A percentile compares a stretch with the other conserved stretches of the same genome.
phyloP scores from a whole-genome alignment of 1,140 invertebrate genomes.

The Orchesella cincta region DNA sequence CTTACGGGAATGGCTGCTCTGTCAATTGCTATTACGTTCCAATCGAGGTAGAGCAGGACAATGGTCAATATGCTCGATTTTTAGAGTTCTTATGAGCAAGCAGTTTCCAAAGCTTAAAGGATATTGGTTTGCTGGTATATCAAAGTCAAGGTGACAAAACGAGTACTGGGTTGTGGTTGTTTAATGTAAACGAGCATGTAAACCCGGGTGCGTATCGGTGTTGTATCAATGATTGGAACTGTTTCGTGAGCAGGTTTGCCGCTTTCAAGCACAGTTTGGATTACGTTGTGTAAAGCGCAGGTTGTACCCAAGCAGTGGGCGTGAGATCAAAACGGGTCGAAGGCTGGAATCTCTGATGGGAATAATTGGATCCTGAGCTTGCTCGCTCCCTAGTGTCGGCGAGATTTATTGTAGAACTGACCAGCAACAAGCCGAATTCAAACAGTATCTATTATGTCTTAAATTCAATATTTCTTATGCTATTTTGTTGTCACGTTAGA shows the following conservation, averaged over 20 bases:
- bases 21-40: slow-evolving; percentile 32
- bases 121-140: too few relatives aligned
- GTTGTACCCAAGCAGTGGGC: too few relatives aligned
- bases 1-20: slow-evolving; percentile 24
- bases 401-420: background rate
- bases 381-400: slow-evolving; percentile 37
- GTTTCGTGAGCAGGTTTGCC: too few relatives aligned
- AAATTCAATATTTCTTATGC: too few relatives aligned
- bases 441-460: slow-evolving; percentile 12
- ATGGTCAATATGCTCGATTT: background rate
- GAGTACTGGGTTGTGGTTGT: too few relatives aligned
- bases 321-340: slow-evolving; percentile 67
- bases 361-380: slow-evolving; percentile 66
- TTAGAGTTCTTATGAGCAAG: slow-evolving; percentile 5
- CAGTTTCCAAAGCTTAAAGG: background rate
- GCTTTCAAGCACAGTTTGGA: too few relatives aligned
- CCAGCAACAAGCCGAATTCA: background rate
- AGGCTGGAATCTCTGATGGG: slow-evolving; percentile 72
- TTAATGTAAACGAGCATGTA: too few relatives aligned
- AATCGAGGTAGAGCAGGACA: slow-evolving; percentile 35
- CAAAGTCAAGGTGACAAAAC: too few relatives aligned
- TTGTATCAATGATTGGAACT: too few relatives aligned
- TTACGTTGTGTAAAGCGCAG: too few relatives aligned
- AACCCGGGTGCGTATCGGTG: too few relatives aligned
- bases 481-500: slow-evolving; percentile 19